Evolutionary conservation across 1,140 invertebrate species (phyloP).

Genomic region (Catajapyx aquilonaris): DNA sequence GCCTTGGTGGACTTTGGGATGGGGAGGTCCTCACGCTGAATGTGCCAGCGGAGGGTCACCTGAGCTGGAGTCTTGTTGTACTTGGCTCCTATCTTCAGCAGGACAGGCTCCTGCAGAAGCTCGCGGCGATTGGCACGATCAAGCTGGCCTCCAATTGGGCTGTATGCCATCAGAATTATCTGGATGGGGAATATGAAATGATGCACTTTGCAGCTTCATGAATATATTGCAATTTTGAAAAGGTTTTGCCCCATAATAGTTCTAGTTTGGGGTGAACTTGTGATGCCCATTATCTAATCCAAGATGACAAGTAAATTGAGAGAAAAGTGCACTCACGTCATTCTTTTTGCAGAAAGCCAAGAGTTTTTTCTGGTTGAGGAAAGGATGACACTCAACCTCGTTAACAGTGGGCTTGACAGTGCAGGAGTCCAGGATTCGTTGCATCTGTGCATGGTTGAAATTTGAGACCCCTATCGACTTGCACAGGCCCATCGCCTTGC

Average conservation of each 20-base stretch:
- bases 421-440: slow-evolving; percentile 10
- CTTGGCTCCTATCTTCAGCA: slow-evolving; percentile 36
- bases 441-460: slow-evolving; percentile 17
- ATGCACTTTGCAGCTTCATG: no score
- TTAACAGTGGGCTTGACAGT: slow-evolving; percentile 26
- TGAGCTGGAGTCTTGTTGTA: slow-evolving; percentile 44
- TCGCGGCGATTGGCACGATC: slow-evolving; percentile 21
- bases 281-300: no score
- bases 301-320: no score
- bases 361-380: slow-evolving; percentile 29
- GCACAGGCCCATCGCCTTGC: slow-evolving; percentile 17
- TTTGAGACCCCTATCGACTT: slow-evolving; percentile 23
- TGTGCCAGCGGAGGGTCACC: slow-evolving; percentile 35
- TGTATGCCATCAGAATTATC: no score
- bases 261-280: no score
- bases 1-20: slow-evolving; percentile 63
- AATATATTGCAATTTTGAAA: no score
- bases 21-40: slow-evolving; percentile 50
- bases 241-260: no score
- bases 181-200: no score
- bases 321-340: slow-evolving; percentile 29
- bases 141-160: slow-evolving; percentile 21
- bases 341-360: slow-evolving; percentile 24
- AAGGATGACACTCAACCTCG: slow-evolving; percentile 35
- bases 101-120: slow-evolving; percentile 31